Evolutionary conservation across 2,888 invertebrate genomes (phyloP).

Genomic region (Flexamia atlantica): DNA sequence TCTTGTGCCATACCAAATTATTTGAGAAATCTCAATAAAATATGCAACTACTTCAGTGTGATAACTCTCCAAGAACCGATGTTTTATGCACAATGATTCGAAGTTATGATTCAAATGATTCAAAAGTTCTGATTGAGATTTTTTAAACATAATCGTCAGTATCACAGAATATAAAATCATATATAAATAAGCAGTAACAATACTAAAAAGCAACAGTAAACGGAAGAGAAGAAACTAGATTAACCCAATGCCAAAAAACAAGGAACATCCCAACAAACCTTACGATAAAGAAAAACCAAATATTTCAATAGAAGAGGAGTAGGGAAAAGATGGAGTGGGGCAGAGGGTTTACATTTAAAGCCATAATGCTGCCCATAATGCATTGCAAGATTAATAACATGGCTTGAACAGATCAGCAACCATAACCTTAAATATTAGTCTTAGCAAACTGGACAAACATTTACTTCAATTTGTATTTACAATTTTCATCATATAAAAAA

Average conservation of each 20-base stretch:
- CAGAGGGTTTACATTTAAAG: conserved; percentile 47
- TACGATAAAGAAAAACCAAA: conserved; percentile 47
- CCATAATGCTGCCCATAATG: conserved; percentile 57
- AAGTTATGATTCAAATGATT: too few species aligned
- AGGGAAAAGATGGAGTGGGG: background rate
- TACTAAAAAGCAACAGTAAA: conserved; percentile 49
- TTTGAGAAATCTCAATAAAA: too few species aligned
- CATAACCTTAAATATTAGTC: conserved; percentile 55
- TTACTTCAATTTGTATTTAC: conserved; percentile 38
- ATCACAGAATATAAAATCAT: conserved; percentile 19
- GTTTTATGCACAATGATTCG: too few species aligned
- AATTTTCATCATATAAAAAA: background rate
- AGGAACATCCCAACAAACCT: conserved; percentile 53
- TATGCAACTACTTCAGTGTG: too few species aligned
- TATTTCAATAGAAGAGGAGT: conserved; percentile 40
- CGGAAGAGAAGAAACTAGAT: conserved; percentile 57
- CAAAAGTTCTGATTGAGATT: too few species aligned
- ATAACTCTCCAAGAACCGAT: too few species aligned
- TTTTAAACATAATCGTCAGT: too few species aligned
- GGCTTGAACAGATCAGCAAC: conserved; percentile 36
- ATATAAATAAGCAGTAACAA: conserved; percentile 45
- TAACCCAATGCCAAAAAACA: conserved; percentile 54
- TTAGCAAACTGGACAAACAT: conserved; percentile 56
- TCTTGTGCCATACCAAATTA: too few species aligned
- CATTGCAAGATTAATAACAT: conserved; percentile 58